Evolutionary conservation across 1,140 invertebrate genomes (phyloP).

Genomic region (Muscidifurax raptorellus): DNA sequence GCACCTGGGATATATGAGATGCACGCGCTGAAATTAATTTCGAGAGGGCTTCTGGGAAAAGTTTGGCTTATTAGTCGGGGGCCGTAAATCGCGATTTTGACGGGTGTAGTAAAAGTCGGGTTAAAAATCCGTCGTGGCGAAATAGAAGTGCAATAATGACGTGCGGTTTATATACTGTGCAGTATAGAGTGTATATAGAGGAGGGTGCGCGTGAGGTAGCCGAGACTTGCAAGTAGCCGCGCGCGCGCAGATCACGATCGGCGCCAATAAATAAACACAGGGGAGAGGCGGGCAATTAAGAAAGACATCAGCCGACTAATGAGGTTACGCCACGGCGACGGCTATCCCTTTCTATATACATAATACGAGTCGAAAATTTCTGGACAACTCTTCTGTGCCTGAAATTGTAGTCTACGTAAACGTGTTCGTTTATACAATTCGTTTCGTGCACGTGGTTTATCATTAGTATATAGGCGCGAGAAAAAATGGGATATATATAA

Average conservation of each 20-base stretch:
- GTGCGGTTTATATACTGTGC: no score
- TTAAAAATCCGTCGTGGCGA: no score
- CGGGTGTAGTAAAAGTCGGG: no score
- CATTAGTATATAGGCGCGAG: no score
- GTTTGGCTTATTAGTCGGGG: neutral
- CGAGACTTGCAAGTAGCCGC: no score
- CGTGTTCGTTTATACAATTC: neutral
- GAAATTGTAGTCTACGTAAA: neutral
- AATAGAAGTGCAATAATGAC: no score
- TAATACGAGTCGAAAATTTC: neutral
- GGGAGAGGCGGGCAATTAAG: constrained; percentile 69
- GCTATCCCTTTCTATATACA: constrained; percentile 22
- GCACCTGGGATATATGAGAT: constrained; percentile 51
- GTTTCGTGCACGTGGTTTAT: constrained; percentile 41
- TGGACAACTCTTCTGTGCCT: neutral
- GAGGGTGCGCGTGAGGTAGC: neutral
- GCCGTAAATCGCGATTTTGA: no score
- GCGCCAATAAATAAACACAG: constrained; percentile 67
- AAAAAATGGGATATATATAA: neutral
- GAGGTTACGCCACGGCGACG: constrained; percentile 67
- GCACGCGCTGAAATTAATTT: neutral
- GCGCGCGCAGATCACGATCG: constrained; percentile 61
- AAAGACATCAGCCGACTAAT: constrained; percentile 73
- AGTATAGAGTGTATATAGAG: no score
- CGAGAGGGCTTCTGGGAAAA: constrained; percentile 11